Evolutionary conservation across 2,113 vertebrate genomes (phyloP).

Genomic region (Alectura lathami): DNA sequence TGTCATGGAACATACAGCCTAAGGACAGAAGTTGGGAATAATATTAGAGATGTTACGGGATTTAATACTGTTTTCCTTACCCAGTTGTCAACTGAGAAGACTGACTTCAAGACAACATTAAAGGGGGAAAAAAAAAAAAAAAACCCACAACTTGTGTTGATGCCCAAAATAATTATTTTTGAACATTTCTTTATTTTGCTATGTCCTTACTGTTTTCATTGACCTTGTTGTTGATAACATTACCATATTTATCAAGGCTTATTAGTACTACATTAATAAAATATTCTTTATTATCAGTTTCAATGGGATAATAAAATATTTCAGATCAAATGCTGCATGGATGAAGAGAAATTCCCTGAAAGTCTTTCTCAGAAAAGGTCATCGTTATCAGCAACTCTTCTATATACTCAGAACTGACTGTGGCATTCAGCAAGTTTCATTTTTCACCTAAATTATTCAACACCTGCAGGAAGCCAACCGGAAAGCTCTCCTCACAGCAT

Average conservation of each 20-base stretch:
- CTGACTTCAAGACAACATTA: neutral
- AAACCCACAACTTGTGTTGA: neutral
- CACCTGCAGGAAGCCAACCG: slow-evolving; percentile 33
- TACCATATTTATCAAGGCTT: neutral
- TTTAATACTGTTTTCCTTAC: neutral
- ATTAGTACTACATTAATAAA: neutral
- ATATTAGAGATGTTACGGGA: neutral
- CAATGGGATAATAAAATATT: neutral
- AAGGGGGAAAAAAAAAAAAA: neutral
- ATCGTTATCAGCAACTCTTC: slow-evolving; percentile 37
- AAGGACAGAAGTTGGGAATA: neutral
- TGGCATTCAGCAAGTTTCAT: slow-evolving; percentile 55
- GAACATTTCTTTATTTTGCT: neutral
- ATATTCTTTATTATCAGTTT: neutral
- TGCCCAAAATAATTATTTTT: neutral
- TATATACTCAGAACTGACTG: slow-evolving; percentile 43
- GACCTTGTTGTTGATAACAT: neutral
- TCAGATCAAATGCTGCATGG: neutral
- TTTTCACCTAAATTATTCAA: slow-evolving; percentile 47
- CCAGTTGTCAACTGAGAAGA: neutral
- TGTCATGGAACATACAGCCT: neutral
- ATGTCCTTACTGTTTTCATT: neutral
- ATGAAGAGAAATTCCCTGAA: slow-evolving; percentile 12
- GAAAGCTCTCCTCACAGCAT: slow-evolving; percentile 41
- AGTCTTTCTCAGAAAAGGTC: slow-evolving; percentile 43